Evolutionary conservation across 2,797 vertebrate genomes (phyloP).

Genomic region (Rhynchonycteris naso): DNA sequence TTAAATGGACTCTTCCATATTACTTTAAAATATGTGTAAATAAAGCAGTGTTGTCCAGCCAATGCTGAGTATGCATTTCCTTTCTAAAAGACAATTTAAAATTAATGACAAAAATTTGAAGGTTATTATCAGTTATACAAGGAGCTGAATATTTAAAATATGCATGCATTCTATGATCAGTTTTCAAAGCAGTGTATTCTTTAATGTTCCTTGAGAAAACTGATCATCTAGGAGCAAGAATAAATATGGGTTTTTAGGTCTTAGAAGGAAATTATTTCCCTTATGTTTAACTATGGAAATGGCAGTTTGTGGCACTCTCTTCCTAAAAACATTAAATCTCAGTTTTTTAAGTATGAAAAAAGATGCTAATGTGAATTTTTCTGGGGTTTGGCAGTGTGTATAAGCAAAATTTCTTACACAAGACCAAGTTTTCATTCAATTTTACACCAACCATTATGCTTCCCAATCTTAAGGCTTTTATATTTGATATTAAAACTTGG

Average conservation of each 20-base stretch:
- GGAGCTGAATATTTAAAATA: slow-evolving; percentile 69
- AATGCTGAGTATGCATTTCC: slow-evolving; percentile 55
- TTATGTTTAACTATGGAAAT: background rate
- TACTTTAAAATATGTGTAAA: slow-evolving; percentile 70
- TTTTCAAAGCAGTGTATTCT: slow-evolving; percentile 35
- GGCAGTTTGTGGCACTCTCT: background rate
- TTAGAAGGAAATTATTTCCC: background rate
- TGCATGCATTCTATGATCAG: background rate
- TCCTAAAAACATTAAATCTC: background rate
- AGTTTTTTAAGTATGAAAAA: background rate
- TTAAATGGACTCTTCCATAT: slow-evolving; percentile 18
- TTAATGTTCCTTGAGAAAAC: slow-evolving; percentile 66
- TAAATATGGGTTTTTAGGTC: background rate
- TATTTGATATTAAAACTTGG: background rate
- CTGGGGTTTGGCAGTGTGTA: accelerated
- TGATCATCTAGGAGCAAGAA: background rate
- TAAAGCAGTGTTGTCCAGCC: slow-evolving; percentile 14
- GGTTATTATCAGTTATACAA: slow-evolving; percentile 53
- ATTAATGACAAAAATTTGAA: slow-evolving; percentile 67
- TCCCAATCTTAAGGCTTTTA: background rate
- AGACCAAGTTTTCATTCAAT: background rate
- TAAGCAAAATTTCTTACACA: background rate
- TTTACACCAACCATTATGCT: background rate
- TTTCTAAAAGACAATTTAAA: slow-evolving; percentile 62
- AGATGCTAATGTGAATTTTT: background rate